Base-by-base conservation (phyloP, 2,113 vertebrate species). In the Microcebus jonahi region DNA sequence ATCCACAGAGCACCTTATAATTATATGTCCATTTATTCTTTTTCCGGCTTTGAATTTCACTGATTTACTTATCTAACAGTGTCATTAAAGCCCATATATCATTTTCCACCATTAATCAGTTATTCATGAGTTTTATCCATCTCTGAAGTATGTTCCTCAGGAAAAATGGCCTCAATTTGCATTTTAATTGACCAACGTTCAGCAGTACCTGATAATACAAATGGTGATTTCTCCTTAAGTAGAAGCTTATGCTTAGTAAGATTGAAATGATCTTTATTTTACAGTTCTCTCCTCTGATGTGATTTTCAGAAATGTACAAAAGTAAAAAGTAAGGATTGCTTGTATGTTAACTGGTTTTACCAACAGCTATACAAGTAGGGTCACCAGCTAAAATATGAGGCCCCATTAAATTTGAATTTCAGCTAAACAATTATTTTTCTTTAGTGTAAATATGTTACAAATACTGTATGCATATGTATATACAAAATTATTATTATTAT, bases 61-160 rank as follows among this genome's bases (percentile, higher is more conserved):
- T 91, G 93, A 97, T 93, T 87, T 91, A 97, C 95, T 97, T 96
- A 90, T 76, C 87, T 96, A 71, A 90, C 27, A 55, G 68, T 18
- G 75, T 89, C 96, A 90, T 96, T 97, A 95, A 97, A 83, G 61
- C 18, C 63, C 39, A 61, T 81, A 53, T 80, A 80, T 91, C 93
- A 88, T 95, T 95, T 96, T 96, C 82, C 79, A 87, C 59, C 85
- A 83, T 93, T 92, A 95, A 87, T 93, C 97, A 94, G 80, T 81
- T 92, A 97, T 97, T 97, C 97, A 97, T 97, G 89, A 91, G 73
- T 73, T 95, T 96, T 88, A 82, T 92, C 80, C 68, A 91, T 83
- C 57, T 92, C 87, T 73, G 90, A 95, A 97, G 75, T 93, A 92
- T 86, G 88, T 91, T 91, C 93, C 81, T 80, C 91, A 92, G 75